Conservation (phyloP, 2,113 vertebrate species). For the Cyanoramphus novaezelandiae region DNA sequence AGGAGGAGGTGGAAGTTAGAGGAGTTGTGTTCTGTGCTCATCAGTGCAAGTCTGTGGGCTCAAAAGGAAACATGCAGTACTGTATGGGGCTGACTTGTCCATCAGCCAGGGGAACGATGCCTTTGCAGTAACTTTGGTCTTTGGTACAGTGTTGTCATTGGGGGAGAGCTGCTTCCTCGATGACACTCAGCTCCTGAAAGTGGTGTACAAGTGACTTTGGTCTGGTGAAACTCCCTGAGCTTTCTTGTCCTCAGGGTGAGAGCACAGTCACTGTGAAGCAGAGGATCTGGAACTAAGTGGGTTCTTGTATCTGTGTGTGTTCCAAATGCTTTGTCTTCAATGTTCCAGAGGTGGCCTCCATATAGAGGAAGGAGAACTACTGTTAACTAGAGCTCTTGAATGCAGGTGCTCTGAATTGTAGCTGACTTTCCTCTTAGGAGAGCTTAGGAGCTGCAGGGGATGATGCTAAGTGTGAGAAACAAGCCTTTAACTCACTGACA, state of each 20-base stretch:
- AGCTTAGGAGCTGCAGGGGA: not conserved
- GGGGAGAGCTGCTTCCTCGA: not conserved
- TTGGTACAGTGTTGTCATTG: not conserved
- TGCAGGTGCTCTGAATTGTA: not conserved
- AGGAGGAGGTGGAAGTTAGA: not conserved
- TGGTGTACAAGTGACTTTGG: not conserved
- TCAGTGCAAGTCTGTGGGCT: not conserved
- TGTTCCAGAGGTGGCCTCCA: rapidly evolving
- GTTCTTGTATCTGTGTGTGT: not conserved
- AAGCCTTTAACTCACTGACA: not conserved
- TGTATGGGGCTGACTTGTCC: not conserved
- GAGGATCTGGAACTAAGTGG: not conserved
- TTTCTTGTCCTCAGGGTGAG: not conserved
- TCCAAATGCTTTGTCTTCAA: not conserved
- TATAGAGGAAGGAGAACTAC: not conserved
- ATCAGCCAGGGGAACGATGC: not conserved
- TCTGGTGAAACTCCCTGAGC: not conserved
- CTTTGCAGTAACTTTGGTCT: not conserved
- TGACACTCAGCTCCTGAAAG: not conserved
- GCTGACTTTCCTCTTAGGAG: not conserved
- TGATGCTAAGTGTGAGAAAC: not conserved
- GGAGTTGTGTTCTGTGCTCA: not conserved
- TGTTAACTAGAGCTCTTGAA: not conserved
- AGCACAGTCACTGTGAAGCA: not conserved
- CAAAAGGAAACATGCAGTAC: not conserved